Base-by-base conservation (phyloP, 2,113 vertebrate genomes). In the Urocolius indicus region DNA sequence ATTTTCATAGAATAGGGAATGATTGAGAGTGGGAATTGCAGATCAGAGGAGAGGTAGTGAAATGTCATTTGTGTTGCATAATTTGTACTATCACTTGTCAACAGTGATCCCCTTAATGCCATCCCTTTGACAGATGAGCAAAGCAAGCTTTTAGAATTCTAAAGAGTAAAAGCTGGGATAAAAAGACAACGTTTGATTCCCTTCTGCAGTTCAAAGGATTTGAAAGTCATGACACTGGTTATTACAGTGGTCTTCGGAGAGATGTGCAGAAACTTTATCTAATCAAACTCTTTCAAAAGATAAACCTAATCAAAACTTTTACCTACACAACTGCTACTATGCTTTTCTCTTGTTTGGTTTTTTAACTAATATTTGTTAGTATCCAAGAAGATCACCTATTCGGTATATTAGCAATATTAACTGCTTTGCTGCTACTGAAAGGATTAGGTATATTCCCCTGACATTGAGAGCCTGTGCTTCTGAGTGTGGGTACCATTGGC, bases 51-150 rank as follows among this genome's bases (percentile, higher is more conserved):
- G 92, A 97, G 95, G 95, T 93, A 95, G 95, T 48, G 92, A 97
- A 97, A 98, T 98, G 98, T 98, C 98, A 98, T 97, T 97, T 95
- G 96, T 97, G 96, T 98, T 98, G 97, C 98, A 98, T 98, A 98
- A 98, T 98, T 98, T 98, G 98, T 97, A 96, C 97, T 95, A 98
- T 98, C 97, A 94, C 96, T 98, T 98, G 98, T 98, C 98, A 98
- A 97, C 97, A 98, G 59, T 97, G 97, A 98, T 98, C 97, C 96
- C 97, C 97, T 97, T 98, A 98, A 98, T 97, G 94, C 98, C 75
- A 94, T 91, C 93, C 89, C 80, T 98, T 96, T 98, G 97, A 98
- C 97, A 97, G 97, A 97, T 93, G 97, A 97, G 95, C 27, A 81
- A 97, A 94, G 95, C 87, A 94, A 97, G 97, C 97, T 96, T 97